Evolutionary conservation across 2,888 invertebrate genomes (phyloP).

Genomic region (Hesperia comma): DNA sequence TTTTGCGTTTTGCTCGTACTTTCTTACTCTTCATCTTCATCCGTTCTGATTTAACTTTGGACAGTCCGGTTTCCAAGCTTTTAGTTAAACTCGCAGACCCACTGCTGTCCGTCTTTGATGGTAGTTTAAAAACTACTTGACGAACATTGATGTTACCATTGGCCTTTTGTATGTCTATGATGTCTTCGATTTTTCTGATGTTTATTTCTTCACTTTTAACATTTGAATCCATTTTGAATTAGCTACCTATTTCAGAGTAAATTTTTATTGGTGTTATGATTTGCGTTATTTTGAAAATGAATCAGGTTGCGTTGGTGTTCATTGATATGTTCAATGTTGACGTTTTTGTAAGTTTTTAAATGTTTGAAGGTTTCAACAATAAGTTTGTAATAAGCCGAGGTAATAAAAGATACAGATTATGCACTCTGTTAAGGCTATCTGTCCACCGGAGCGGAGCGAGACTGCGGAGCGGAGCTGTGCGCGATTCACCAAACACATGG

Average conservation of each 20-base stretch:
- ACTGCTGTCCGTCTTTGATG: slow-evolving; percentile 56
- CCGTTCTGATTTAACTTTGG: slow-evolving; percentile 50
- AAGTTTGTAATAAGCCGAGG: no score
- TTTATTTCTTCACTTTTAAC: slow-evolving; percentile 52
- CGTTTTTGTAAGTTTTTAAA: slow-evolving; percentile 37
- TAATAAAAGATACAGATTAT: no score
- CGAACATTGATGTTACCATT: slow-evolving; percentile 62
- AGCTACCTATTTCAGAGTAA: slow-evolving; percentile 4
- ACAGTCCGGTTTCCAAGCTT: slow-evolving; percentile 66
- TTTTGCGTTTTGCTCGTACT: slow-evolving; percentile 53
- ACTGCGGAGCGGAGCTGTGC: no score
- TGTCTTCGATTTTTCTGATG: slow-evolving; percentile 74
- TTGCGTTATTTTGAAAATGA: slow-evolving; percentile 24
- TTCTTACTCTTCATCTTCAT: slow-evolving; percentile 59
- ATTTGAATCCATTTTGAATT: slow-evolving; percentile 39
- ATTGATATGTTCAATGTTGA: slow-evolving; percentile 40
- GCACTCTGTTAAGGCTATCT: no score
- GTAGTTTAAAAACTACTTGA: slow-evolving; percentile 69
- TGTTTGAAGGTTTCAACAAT: neutral
- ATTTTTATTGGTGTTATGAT: slow-evolving; percentile 23
- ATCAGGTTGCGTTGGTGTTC: slow-evolving; percentile 49
- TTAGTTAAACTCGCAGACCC: slow-evolving; percentile 58
- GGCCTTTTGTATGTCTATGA: slow-evolving; percentile 75
- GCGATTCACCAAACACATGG: no score
- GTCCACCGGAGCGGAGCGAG: no score